Evolutionary conservation across 2,888 invertebrate genomes (phyloP).

Genomic region (Mantis religiosa): DNA sequence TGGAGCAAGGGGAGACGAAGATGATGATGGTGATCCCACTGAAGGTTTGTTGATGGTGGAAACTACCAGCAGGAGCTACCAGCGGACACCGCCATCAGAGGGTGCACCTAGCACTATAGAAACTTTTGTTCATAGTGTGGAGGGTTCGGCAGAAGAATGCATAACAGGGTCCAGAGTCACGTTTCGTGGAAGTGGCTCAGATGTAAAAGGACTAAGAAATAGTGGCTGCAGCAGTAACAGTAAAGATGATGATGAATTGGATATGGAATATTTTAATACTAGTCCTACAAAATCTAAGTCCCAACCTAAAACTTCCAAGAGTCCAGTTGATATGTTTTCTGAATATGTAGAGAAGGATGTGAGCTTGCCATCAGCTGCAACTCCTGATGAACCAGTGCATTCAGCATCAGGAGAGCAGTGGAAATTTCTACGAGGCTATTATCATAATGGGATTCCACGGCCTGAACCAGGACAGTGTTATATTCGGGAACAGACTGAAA

Average conservation of each 20-base stretch:
- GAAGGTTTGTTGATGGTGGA: slow-evolving; percentile 31
- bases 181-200: neutral
- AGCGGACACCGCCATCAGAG: slow-evolving; percentile 22
- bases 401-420: slow-evolving; percentile 16
- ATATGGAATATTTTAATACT: slow-evolving; percentile 48
- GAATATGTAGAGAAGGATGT: slow-evolving; percentile 27
- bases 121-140: slow-evolving; percentile 39
- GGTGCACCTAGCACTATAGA: slow-evolving; percentile 38
- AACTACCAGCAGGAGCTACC: neutral
- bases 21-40: slow-evolving; percentile 28
- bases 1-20: slow-evolving; percentile 36
- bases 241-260: slow-evolving; percentile 40
- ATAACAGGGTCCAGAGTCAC: neutral
- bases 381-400: neutral
- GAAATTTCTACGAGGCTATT: slow-evolving; percentile 27
- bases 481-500: slow-evolving; percentile 24
- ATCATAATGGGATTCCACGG: slow-evolving; percentile 21
- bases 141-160: slow-evolving; percentile 24
- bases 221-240: neutral
- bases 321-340: slow-evolving; percentile 22
- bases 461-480: slow-evolving; percentile 31
- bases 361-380: neutral
- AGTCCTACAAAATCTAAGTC: slow-evolving; percentile 47
- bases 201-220: neutral
- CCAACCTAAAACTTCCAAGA: neutral